These are phyloP conservation scores for Hypanus sabinus DNA, from an alignment of 2,113 vertebrate genomes.

Conservation along the genomic window DNA sequence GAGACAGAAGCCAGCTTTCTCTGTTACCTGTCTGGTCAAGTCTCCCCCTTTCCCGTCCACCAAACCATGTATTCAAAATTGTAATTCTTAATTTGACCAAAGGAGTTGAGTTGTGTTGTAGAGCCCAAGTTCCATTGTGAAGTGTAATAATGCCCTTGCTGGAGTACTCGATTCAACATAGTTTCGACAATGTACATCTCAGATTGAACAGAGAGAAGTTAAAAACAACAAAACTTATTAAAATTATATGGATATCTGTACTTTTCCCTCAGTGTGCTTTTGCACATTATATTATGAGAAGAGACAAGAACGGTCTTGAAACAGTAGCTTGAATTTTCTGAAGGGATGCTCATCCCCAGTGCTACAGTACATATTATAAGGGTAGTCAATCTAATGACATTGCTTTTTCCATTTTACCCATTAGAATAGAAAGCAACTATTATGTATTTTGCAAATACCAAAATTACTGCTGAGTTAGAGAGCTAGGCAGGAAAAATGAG, in stretches of 20 bases:
- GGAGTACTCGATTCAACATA: not conserved
- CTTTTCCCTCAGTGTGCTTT: not conserved
- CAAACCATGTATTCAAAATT: not conserved
- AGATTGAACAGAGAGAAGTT: not conserved
- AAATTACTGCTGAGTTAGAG: not conserved
- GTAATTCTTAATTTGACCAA: too few relatives aligned
- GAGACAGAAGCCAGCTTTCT: not conserved
- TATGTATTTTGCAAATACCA: not conserved
- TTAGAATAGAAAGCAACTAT: not conserved
- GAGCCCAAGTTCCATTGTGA: not conserved
- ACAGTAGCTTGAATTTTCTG: too few relatives aligned
- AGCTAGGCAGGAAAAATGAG: too few relatives aligned
- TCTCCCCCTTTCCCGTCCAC: not conserved
- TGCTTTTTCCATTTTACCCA: not conserved
- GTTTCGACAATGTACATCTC: not conserved
- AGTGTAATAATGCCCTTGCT: not conserved
- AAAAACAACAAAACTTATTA: not conserved
- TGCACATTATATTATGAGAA: too few relatives aligned
- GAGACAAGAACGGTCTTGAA: too few relatives aligned
- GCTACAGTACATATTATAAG: not conserved
- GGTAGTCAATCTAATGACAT: not conserved
- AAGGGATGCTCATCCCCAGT: not conserved
- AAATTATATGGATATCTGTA: not conserved
- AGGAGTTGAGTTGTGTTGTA: not conserved
- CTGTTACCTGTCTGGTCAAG: not conserved